Evolutionary conservation across 2,797 vertebrate species (phyloP).

Genomic region (Loris lydekkerianus): DNA sequence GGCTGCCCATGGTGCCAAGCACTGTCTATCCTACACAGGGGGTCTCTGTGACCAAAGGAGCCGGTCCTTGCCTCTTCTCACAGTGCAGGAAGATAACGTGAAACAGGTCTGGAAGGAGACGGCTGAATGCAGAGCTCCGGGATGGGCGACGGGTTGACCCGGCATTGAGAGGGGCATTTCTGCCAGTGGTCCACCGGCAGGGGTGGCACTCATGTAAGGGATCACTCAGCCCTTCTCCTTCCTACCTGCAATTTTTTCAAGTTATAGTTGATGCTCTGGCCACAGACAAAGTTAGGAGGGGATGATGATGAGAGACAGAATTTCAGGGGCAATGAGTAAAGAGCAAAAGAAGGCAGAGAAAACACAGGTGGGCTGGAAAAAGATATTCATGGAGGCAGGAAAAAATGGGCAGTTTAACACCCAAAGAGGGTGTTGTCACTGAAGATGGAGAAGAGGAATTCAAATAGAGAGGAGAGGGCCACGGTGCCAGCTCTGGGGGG

Average conservation of each 20-base stretch:
- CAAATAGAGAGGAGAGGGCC: no score
- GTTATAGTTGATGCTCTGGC: no score
- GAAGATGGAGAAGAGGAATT: no score
- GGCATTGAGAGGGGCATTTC: background rate
- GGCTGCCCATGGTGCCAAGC: background rate
- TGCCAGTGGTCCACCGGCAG: background rate
- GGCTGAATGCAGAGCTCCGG: background rate
- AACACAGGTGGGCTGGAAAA: no score
- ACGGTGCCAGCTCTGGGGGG: no score
- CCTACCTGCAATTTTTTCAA: background rate
- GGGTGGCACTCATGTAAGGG: background rate
- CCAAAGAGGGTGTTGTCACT: no score
- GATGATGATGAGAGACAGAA: no score
- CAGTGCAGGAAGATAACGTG: background rate
- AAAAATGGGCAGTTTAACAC: no score
- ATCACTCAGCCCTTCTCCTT: background rate
- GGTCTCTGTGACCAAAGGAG: background rate
- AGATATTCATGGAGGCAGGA: no score
- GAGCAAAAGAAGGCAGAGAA: no score
- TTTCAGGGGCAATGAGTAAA: no score
- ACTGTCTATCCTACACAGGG: accelerated
- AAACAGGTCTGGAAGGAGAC: background rate
- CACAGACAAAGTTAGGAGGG: no score
- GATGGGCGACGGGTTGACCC: background rate
- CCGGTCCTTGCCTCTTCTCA: background rate